phyloP scores from a whole-genome alignment of 2,113 vertebrate genomes.

The Megaleporinus macrocephalus region DNA sequence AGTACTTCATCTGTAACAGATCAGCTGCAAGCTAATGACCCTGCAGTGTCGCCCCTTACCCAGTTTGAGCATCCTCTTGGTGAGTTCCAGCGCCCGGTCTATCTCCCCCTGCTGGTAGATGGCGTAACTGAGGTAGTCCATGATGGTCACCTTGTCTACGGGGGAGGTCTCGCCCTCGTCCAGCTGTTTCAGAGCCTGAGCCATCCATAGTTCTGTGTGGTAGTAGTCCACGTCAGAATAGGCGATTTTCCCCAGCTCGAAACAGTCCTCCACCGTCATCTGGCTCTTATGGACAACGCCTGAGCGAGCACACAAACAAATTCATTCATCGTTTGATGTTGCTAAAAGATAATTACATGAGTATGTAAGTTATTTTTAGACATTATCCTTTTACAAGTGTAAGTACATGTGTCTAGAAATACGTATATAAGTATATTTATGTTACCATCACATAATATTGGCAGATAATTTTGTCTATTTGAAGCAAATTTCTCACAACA shows the following conservation, averaged over 20 bases:
- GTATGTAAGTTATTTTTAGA: too few species aligned
- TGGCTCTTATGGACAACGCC: conserved; percentile 90
- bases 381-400: too few species aligned
- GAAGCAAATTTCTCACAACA: too few species aligned
- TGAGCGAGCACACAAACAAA: conserved; percentile 56
- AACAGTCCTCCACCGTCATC: conserved; percentile 95
- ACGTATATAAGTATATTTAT: too few species aligned
- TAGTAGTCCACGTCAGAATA: conserved; percentile 95
- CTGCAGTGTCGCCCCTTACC: conserved; percentile 74
- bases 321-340: too few species aligned
- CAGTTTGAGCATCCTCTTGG: conserved; percentile 89
- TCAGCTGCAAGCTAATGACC: too few species aligned
- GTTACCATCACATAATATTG: too few species aligned
- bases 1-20: too few species aligned
- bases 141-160: conserved; percentile 85
- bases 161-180: conserved; percentile 89
- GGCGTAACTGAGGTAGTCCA: conserved; percentile 81
- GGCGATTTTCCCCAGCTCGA: conserved; percentile 93
- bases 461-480: too few species aligned
- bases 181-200: conserved; percentile 89
- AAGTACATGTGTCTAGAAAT: too few species aligned
- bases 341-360: too few species aligned
- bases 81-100: conserved; percentile 80
- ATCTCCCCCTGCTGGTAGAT: conserved; percentile 81
- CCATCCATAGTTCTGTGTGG: conserved; percentile 98